Evolutionary conservation across 2,797 vertebrate genomes (phyloP).

Genomic region (Sardinella longiceps): DNA sequence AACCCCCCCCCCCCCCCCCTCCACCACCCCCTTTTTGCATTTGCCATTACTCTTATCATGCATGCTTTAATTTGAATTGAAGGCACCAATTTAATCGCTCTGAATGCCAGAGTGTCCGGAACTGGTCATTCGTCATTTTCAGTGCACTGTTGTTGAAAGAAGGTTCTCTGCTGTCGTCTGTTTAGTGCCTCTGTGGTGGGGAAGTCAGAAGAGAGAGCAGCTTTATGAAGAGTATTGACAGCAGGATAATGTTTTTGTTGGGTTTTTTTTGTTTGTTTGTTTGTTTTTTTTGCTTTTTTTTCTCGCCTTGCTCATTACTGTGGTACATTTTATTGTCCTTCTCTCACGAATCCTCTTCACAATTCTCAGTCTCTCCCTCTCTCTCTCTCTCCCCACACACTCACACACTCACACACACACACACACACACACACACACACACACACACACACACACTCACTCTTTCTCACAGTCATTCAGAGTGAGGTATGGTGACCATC

Average conservation of each 20-base stretch:
- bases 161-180: not conserved
- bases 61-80: conserved; percentile 66
- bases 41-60: conserved; percentile 62
- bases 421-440: conserved; percentile 47
- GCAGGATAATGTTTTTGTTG: not conserved
- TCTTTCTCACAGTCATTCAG: conserved; percentile 44
- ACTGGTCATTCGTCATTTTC: conserved; percentile 52
- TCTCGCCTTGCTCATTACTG: not conserved
- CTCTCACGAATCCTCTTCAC: conserved; percentile 24
- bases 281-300: not conserved
- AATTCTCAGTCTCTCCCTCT: conserved; percentile 32
- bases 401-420: conserved; percentile 50
- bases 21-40: conserved; percentile 40
- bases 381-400: not conserved
- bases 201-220: not conserved
- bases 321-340: not conserved
- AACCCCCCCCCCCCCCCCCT: conserved; percentile 48
- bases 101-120: conserved; percentile 51
- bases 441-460: conserved; percentile 45
- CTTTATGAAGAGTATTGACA: conserved; percentile 3
- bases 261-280: not conserved
- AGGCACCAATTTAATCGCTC: conserved; percentile 59
- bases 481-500: conserved; percentile 67
- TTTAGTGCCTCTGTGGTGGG: not conserved
- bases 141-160: not conserved